Evolutionary conservation across 1,140 invertebrate genomes (phyloP), one percentile per base, ranked within the genome.

Genomic region (Drosophila ambigua): DNA sequence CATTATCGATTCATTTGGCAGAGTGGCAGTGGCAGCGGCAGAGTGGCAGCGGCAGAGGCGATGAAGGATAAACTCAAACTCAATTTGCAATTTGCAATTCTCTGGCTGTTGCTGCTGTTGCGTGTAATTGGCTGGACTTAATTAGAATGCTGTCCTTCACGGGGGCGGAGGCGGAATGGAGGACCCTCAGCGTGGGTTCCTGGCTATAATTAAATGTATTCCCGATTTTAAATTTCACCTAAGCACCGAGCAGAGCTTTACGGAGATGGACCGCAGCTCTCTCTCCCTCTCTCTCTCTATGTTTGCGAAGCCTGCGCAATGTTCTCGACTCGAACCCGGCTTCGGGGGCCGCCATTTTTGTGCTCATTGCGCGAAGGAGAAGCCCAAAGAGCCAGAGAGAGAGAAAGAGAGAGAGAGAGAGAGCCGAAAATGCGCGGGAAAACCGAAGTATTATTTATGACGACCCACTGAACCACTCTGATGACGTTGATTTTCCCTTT

Each of bases 381-480:
- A 49, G 43, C 1, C 26, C 23, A 24, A 24, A 46, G 20, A 41
- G 54, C 7, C 11, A 20, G 45, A 15, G 49, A 13, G 41, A 24
- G 7, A 9, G 39, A 54, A 51, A 15, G 43, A 6, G 7, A 9
- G 39, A 54, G 55, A 15, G 43, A 6, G 57, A 39, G 68, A 82
- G 77, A 73, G 68, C 55, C 60, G n/a, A 79, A 88, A 83, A 73
- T 88, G 79, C 83, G 83, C 83, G 83, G 83, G 83, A 88, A 88
- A 88, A 67, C 76, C 79, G 66, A 88, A 79, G 67, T 57, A 50
- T 59, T 53, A 61, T 71, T 79, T 89, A 79, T 73, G 83, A 75
- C 83, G 83, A 88, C 83, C 83, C 83, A 88, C 79, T 88, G 83
- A 88, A 83, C 83, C 83, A 88, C 83, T 88, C 68, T 61, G 74